Evolutionary conservation across 2,888 invertebrate species (phyloP).

Genomic region (Cantharis flavilabris): DNA sequence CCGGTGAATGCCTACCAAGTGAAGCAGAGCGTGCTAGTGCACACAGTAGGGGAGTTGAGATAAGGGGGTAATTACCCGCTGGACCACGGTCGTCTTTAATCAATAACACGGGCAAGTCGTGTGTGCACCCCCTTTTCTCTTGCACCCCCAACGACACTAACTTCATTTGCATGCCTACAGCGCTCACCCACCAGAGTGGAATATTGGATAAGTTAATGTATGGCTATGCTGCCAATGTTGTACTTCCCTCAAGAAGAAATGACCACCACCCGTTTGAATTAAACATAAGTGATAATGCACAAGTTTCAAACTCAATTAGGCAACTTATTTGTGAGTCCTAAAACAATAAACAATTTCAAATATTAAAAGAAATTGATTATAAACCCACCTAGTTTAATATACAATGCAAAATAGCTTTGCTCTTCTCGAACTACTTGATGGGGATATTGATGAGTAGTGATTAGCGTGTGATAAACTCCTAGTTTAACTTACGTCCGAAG

Average conservation of each 20-base stretch:
- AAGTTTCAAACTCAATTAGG: constrained; percentile 28
- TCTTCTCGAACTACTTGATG: constrained; percentile 22
- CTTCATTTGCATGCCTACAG: constrained; percentile 58
- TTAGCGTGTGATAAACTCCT: constrained; percentile 41
- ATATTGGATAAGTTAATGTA: constrained; percentile 57
- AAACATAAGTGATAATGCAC: constrained; percentile 25
- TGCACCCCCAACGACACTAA: constrained; percentile 49
- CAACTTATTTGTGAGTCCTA: constrained; percentile 20
- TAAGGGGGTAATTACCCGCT: constrained; percentile 56
- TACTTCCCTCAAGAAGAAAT: constrained; percentile 38
- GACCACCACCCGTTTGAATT: constrained; percentile 35
- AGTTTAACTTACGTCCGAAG: constrained; percentile 28
- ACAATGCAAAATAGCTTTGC: background rate
- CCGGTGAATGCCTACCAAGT: constrained; percentile 28
- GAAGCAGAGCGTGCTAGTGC: constrained; percentile 30
- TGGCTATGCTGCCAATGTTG: constrained; percentile 43
- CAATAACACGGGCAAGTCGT: constrained; percentile 52
- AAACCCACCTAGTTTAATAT: background rate
- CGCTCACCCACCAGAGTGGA: constrained; percentile 55
- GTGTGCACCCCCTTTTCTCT: constrained; percentile 38
- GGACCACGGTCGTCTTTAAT: constrained; percentile 57
- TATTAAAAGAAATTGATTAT: background rate
- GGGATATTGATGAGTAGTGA: constrained; percentile 41
- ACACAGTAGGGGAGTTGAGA: constrained; percentile 45
- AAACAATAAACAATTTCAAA: constrained; percentile 19